Percentiles rank a stretch among this genome's conserved stretches.
Evolutionary conservation across 2,888 invertebrate species (phyloP).

Genomic region (Adineta ricciae): DNA sequence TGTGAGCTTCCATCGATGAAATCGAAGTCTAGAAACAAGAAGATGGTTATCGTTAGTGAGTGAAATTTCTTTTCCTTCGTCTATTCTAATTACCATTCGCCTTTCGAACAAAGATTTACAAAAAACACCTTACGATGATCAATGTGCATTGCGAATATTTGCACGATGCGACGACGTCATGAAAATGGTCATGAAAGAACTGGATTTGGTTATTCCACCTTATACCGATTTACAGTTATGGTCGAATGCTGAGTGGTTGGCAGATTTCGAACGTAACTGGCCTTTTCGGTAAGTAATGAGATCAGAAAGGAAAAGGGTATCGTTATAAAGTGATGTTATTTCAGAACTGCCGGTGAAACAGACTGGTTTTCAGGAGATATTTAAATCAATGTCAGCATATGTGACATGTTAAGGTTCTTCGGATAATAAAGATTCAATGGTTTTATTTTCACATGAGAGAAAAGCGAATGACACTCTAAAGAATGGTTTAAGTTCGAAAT

Average conservation of each 20-base stretch:
- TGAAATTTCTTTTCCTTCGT: neutral
- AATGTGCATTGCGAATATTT: neutral
- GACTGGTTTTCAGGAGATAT: too few relatives aligned
- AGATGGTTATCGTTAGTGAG: constrained; percentile 9
- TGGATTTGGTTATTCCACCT: neutral
- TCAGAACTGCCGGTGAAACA: too few relatives aligned
- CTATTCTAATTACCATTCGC: too few relatives aligned
- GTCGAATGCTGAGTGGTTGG: neutral
- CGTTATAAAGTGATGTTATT: too few relatives aligned
- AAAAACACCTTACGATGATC: neutral
- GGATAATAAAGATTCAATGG: too few relatives aligned
- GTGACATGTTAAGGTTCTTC: too few relatives aligned
- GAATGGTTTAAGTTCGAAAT: too few relatives aligned
- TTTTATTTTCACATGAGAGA: too few relatives aligned
- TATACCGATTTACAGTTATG: neutral
- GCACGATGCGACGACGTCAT: neutral
- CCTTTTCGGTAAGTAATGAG: neutral
- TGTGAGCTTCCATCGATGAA: neutral
- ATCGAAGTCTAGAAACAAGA: neutral
- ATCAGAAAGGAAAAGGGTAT: too few relatives aligned
- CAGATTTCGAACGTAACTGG: neutral
- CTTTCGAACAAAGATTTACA: neutral
- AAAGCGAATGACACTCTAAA: too few relatives aligned
- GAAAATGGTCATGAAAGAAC: neutral
- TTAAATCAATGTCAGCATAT: too few relatives aligned